Base-by-base conservation (phyloP, 2,797 vertebrate species). In the Gorsachius magnificus region DNA sequence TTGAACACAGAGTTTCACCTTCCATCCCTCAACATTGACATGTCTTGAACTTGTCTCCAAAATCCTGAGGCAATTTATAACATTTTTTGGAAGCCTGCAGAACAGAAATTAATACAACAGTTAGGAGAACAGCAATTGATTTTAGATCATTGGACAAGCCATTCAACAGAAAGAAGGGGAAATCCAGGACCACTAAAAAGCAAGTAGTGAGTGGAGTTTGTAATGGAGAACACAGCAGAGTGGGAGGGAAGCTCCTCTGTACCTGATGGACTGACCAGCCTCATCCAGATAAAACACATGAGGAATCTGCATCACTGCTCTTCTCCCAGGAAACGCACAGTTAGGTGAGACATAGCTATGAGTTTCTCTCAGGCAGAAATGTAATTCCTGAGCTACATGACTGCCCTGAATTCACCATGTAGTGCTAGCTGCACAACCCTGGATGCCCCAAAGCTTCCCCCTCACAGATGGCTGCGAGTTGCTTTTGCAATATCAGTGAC, bases 401-500 rank as follows among this genome's bases (percentile, higher is more conserved):
- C 66, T 76, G 58, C 63, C 51, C 60, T 43, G 20, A 87, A 57
- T 31, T 75, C 14, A 2, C 54, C 35, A 36, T 24, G 29, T 48
- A 68, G 56, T 22, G 9, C 69, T 48, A 76, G 53, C 9, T 60
- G 50, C 53, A 50, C 26, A 85, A 18, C 20, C 31, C 53, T 87
- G 71, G 50, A 76, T 95, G 81, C 65, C 96, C 91, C 26, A 75
- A 75, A 97, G 88, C 84, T 94, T 90, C 28, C 61, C 41, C 28
- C 35, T 57, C 86, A 61, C 76, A 96, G 81, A 93, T 68, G 90
- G 71, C 60, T 96, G 60, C 2, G 5, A 91, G 85, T 90, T 97
- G 91, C 90, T 97, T 90, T 87, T 97, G 81, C 85, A 93, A 6
- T 92, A 97, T 94, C 97, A 90, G 93, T 97, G 97, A 97, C 97